Evolutionary conservation across 1,140 invertebrate species (phyloP).

Genomic region (Mizuhopecten yessoensis): DNA sequence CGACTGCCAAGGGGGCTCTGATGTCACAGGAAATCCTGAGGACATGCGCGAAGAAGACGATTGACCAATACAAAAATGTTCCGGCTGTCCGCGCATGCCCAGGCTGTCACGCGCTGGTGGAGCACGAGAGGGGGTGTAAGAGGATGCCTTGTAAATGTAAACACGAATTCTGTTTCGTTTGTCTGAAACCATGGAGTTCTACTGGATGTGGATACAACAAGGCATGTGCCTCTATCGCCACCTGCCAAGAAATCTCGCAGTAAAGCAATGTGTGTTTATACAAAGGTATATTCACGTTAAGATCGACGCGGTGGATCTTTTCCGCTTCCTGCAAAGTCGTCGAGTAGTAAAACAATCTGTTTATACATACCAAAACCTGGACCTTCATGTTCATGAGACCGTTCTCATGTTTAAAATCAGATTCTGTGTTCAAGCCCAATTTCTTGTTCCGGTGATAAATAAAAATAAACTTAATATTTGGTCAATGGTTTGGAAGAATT

Average conservation of each 20-base stretch:
- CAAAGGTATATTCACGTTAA: too few relatives aligned
- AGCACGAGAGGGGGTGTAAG: background rate
- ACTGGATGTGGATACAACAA: background rate
- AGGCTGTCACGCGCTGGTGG: background rate
- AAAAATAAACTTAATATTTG: too few relatives aligned
- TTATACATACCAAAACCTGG: too few relatives aligned
- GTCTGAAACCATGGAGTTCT: background rate
- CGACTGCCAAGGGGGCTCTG: background rate
- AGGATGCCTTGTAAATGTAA: background rate
- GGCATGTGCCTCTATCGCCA: background rate
- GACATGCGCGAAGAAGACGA: conserved; percentile 1
- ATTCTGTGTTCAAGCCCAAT: too few relatives aligned
- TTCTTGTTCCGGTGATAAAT: too few relatives aligned
- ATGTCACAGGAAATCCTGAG: background rate
- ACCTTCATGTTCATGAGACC: too few relatives aligned
- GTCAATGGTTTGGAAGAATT: too few relatives aligned
- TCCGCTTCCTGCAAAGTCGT: too few relatives aligned
- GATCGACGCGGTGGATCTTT: too few relatives aligned
- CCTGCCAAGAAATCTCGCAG: background rate
- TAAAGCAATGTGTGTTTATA: background rate
- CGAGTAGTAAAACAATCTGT: too few relatives aligned
- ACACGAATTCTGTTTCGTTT: background rate
- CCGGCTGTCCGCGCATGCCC: background rate
- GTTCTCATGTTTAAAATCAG: too few relatives aligned
- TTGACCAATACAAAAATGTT: background rate